A percentile compares a stretch with the other conserved stretches of the same genome.
Conservation (phyloP, 2,113 vertebrate genomes). For the Antechinus flavipes region DNA sequence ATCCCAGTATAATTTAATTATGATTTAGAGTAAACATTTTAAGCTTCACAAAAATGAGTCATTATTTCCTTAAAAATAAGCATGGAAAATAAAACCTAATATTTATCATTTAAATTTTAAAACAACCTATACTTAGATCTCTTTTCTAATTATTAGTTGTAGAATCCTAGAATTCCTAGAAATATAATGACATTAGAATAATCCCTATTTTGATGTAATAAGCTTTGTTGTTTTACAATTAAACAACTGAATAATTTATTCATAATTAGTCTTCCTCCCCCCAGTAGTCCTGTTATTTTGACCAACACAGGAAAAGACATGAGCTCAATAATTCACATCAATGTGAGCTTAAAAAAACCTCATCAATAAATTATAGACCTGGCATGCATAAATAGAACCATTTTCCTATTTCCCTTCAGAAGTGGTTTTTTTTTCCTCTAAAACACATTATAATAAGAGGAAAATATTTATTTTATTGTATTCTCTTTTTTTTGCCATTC, state of each 20-base stretch:
- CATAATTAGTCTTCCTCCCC: not conserved
- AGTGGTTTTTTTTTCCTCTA: not conserved
- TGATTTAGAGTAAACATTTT: conserved; percentile 14
- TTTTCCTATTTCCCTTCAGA: conserved; percentile 24
- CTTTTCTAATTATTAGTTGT: conserved; percentile 1
- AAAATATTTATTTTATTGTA: conserved; percentile 22
- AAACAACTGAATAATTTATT: not conserved
- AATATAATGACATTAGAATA: not conserved
- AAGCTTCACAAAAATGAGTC: not conserved
- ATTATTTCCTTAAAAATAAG: conserved; percentile 46
- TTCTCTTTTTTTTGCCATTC: conserved; percentile 31
- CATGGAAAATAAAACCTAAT: conserved; percentile 23
- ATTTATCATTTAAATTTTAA: conserved; percentile 5
- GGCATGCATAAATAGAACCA: not conserved
- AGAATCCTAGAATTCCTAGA: conserved; percentile 5
- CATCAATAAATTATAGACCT: not conserved
- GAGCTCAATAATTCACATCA: conserved; percentile 13
- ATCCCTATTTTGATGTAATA: conserved; percentile 25
- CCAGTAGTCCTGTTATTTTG: conserved; percentile 10
- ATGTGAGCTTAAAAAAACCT: not conserved
- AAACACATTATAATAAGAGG: not conserved
- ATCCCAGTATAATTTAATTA: not conserved
- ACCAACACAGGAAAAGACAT: conserved; percentile 25
- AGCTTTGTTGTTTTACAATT: conserved; percentile 41
- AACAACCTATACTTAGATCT: conserved; percentile 14